These are phyloP conservation scores for Odocoileus virginianus DNA, from an alignment of 2,113 vertebrate species.

Conservation along the genomic window DNA sequence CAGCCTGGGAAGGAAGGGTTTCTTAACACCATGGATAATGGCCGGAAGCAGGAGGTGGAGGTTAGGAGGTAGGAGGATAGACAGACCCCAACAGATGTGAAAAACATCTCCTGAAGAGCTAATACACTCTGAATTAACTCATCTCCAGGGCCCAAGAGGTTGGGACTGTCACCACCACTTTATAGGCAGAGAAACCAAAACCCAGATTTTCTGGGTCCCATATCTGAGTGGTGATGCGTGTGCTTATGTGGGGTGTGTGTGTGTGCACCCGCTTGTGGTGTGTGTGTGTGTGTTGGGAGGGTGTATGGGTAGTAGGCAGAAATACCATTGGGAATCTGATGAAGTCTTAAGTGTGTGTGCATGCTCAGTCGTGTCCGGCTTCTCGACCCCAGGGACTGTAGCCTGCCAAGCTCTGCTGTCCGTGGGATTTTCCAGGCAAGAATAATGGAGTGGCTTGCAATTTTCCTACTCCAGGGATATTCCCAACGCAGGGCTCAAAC, in stretches of 20 bases:
- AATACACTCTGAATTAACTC: neutral
- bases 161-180: neutral
- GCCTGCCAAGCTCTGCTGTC: neutral
- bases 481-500: neutral
- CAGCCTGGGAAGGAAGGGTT: constrained; percentile 55
- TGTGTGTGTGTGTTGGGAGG: neutral
- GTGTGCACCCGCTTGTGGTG: neutral
- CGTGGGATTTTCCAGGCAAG: neutral
- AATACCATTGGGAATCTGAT: neutral
- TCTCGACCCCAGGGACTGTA: neutral
- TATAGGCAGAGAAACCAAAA: neutral
- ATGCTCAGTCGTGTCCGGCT: neutral
- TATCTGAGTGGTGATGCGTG: neutral
- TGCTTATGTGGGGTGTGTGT: neutral
- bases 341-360: neutral
- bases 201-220: neutral
- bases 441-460: neutral
- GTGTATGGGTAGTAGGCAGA: neutral
- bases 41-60: neutral
- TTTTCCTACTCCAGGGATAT: neutral
- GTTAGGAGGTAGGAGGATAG: neutral
- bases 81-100: constrained; percentile 28
- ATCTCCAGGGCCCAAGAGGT: neutral
- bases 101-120: neutral
- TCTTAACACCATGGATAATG: constrained; percentile 45